Conservation (phyloP, 2,113 vertebrate species). For the Callionymus lyra region DNA sequence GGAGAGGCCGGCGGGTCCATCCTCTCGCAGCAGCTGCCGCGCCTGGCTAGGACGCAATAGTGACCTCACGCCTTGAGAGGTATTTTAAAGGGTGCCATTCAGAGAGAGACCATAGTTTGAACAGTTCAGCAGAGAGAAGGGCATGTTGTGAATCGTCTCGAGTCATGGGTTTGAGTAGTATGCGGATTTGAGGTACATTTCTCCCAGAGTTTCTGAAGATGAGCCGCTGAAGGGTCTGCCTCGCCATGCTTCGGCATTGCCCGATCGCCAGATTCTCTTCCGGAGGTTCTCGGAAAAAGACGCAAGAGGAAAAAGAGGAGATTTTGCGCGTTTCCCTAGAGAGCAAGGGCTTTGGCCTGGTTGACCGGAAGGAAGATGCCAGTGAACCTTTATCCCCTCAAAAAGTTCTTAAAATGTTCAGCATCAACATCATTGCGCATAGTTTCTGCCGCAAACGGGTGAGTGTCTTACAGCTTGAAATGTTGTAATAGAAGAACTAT, state of each 20-base stretch:
- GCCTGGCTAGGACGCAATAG: constrained; percentile 75
- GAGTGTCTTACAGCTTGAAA: constrained; percentile 42
- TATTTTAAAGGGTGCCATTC: constrained; percentile 84
- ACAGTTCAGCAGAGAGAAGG: constrained; percentile 59
- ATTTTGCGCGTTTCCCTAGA: constrained; percentile 43
- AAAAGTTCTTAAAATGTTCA: constrained; percentile 94
- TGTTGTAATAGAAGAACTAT: background rate
- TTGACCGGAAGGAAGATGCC: constrained; percentile 70
- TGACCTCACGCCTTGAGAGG: constrained; percentile 73
- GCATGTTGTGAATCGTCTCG: constrained; percentile 39
- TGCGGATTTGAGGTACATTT: background rate
- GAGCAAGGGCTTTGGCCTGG: constrained; percentile 71
- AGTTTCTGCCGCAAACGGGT: constrained; percentile 94
- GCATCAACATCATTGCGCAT: constrained; percentile 96
- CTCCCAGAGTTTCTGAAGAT: constrained; percentile 46
- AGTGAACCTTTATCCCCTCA: constrained; percentile 80
- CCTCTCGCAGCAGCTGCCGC: constrained; percentile 70
- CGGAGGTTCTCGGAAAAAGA: constrained; percentile 62
- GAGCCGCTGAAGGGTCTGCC: constrained; percentile 35
- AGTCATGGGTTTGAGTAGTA: background rate
- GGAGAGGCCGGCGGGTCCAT: constrained; percentile 35
- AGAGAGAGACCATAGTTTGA: constrained; percentile 63
- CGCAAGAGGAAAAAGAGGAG: constrained; percentile 76
- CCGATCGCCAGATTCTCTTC: constrained; percentile 63
- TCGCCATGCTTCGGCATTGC: constrained; percentile 76